Percentiles rank a stretch among this genome's conserved stretches.
phyloP scores from a whole-genome alignment of 1,140 invertebrate genomes.

The Ctenoplectra terminalis region DNA sequence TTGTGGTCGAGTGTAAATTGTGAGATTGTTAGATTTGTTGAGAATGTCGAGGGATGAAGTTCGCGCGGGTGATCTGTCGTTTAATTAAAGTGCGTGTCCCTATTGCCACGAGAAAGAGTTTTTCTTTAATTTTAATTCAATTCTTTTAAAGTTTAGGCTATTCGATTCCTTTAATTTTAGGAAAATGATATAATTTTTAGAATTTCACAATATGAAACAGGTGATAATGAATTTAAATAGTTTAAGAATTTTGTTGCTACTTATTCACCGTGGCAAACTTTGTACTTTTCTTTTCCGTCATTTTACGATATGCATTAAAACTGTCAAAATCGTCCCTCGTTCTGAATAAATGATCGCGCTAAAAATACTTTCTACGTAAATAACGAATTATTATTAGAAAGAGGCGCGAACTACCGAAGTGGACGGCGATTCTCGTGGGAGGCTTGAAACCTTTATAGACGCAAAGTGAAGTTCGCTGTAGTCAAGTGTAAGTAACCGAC shows the following conservation, averaged over 20 bases:
- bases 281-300: background rate
- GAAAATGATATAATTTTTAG: no score
- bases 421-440: slow-evolving; percentile 8
- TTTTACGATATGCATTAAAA: background rate
- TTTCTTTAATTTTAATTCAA: no score
- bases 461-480: slow-evolving; percentile 33
- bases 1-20: no score
- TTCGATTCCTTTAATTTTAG: no score
- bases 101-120: no score
- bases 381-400: slow-evolving; percentile 30
- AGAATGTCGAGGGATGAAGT: no score
- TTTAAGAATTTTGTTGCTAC: no score
- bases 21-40: no score
- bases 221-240: no score
- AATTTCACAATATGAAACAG: background rate
- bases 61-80: no score
- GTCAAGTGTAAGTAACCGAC: slow-evolving; percentile 23
- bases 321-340: background rate
- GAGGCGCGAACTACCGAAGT: background rate
- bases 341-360: background rate
- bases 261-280: background rate
- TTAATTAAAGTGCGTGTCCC: no score
- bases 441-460: slow-evolving; percentile 44
- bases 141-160: no score
- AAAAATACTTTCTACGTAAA: slow-evolving; percentile 4